Percentiles rank a stretch among this genome's conserved stretches.
Conservation (phyloP, 2,113 vertebrate genomes). For the Dasyprocta punctata region DNA sequence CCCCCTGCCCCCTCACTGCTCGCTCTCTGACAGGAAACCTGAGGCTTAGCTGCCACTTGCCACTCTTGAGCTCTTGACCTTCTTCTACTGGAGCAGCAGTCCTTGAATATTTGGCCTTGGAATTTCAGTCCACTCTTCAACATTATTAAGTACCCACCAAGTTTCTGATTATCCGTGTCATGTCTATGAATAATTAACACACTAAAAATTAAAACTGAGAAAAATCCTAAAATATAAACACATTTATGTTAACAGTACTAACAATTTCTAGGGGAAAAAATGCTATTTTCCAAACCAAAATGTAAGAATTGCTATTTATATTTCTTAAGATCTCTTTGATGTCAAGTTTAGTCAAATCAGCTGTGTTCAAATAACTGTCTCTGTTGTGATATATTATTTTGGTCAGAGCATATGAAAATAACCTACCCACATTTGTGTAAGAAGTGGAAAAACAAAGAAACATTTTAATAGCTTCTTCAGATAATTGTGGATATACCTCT, state of each 20-base stretch:
- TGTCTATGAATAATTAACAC: neutral
- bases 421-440: neutral
- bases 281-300: neutral
- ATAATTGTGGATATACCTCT: neutral
- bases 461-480: neutral
- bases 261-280: constrained; percentile 1
- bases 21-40: too few relatives aligned
- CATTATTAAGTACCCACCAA: neutral
- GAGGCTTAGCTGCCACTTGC: neutral
- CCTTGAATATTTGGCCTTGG: neutral
- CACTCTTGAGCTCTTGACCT: neutral
- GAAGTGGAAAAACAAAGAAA: neutral
- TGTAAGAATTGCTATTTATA: neutral
- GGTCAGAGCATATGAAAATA: constrained; percentile 25
- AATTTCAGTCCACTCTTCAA: neutral
- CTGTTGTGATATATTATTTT: neutral
- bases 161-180: neutral
- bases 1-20: neutral
- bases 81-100: neutral
- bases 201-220: constrained; percentile 36
- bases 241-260: neutral
- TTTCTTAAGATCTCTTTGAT: neutral
- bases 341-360: neutral
- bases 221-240: constrained; percentile 9
- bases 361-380: neutral